Percentiles rank a stretch among this genome's conserved stretches.
These are phyloP conservation scores for Cervus canadensis DNA, from an alignment of 2,113 vertebrate genomes.

Conservation along the genomic window DNA sequence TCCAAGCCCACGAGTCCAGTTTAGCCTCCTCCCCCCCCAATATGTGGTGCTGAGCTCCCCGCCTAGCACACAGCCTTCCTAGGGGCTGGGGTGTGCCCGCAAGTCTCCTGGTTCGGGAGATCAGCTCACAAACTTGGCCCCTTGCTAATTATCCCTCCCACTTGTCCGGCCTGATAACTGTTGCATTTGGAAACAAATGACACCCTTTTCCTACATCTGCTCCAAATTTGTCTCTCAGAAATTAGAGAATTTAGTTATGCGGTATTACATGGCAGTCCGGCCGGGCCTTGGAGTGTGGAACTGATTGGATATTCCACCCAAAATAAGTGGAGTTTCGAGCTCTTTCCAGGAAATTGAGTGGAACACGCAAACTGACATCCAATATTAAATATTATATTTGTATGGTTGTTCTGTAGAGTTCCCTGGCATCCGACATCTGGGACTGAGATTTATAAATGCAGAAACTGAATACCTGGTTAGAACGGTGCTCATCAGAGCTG, in stretches of 20 bases:
- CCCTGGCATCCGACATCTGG: slow-evolving; percentile 82
- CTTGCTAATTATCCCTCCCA: neutral
- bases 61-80: rapidly evolving
- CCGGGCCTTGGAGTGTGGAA: slow-evolving; percentile 66
- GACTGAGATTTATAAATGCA: slow-evolving; percentile 69
- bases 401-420: slow-evolving; percentile 69
- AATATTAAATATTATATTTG: slow-evolving; percentile 82
- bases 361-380: slow-evolving; percentile 86
- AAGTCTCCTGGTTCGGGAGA: neutral
- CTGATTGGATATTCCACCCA: slow-evolving; percentile 80
- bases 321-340: slow-evolving; percentile 81
- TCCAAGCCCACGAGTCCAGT: rapidly evolving
- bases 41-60: rapidly evolving
- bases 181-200: slow-evolving; percentile 60
- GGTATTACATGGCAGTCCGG: slow-evolving; percentile 75
- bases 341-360: slow-evolving; percentile 88
- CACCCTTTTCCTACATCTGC: slow-evolving; percentile 84
- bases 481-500: slow-evolving; percentile 80
- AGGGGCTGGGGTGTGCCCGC: neutral
- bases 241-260: slow-evolving; percentile 78
- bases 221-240: slow-evolving; percentile 85
- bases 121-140: neutral
- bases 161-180: slow-evolving; percentile 38
- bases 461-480: slow-evolving; percentile 83
- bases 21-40: rapidly evolving